Conservation (phyloP, 2,113 vertebrate genomes). For the Aspidoscelis tigris region DNA sequence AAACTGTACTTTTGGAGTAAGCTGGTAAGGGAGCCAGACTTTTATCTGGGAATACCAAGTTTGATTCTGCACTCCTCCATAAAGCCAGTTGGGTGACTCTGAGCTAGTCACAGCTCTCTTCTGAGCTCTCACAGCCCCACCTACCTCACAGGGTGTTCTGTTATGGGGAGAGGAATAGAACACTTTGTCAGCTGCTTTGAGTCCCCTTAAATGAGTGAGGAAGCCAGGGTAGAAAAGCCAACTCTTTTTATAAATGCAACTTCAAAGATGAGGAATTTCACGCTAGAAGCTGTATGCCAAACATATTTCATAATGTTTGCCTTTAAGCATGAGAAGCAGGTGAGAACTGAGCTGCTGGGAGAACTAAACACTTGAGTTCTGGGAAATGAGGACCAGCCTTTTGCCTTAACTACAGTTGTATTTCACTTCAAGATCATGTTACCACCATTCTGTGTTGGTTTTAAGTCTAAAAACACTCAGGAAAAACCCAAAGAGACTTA, state of each 20-base stretch:
- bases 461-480: not conserved
- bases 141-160: too few relatives aligned
- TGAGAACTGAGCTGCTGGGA: not conserved
- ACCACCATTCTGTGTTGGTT: not conserved
- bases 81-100: too few relatives aligned
- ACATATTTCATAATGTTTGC: not conserved
- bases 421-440: not conserved
- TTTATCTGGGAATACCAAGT: too few relatives aligned
- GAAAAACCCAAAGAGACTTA: too few relatives aligned
- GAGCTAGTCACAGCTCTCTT: too few relatives aligned
- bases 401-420: not conserved
- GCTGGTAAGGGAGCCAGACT: too few relatives aligned
- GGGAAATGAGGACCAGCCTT: not conserved
- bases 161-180: too few relatives aligned
- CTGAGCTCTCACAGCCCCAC: too few relatives aligned
- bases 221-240: too few relatives aligned
- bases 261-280: conserved; percentile 3
- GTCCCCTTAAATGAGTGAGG: too few relatives aligned
- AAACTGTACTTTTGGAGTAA: not conserved
- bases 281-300: not conserved
- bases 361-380: not conserved
- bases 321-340: not conserved
- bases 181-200: too few relatives aligned
- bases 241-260: not conserved
- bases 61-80: too few relatives aligned